These are phyloP conservation scores for Cyrtonyx montezumae DNA, from an alignment of 2,113 vertebrate species.

Conservation along the genomic window DNA sequence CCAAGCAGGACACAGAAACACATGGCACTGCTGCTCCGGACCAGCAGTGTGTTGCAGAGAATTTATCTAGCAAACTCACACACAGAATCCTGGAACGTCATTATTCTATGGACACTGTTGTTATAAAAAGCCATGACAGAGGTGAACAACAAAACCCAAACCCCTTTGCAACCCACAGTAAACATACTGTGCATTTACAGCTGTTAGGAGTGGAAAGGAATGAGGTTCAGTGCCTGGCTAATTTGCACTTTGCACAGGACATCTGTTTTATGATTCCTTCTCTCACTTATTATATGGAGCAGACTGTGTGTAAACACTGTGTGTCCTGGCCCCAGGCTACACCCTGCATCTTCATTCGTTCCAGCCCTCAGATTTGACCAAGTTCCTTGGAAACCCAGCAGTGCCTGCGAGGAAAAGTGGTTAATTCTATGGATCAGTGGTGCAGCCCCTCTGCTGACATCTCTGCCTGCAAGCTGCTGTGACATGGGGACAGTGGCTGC, in stretches of 20 bases:
- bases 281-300: fast-evolving
- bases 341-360: background rate
- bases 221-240: background rate
- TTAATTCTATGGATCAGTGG: background rate
- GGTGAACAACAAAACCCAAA: background rate
- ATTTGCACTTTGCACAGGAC: background rate
- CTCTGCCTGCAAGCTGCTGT: too few species aligned
- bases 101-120: background rate
- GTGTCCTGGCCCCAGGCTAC: background rate
- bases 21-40: background rate
- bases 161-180: background rate
- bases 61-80: background rate
- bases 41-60: background rate
- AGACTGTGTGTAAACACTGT: background rate
- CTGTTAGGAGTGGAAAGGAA: background rate
- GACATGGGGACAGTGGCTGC: fast-evolving
- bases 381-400: background rate
- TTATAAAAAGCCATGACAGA: background rate
- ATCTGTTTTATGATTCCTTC: constrained; percentile 17
- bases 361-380: fast-evolving
- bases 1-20: background rate
- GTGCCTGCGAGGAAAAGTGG: background rate
- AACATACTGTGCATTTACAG: background rate
- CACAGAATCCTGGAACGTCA: background rate
- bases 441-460: background rate